Conservation (phyloP, 2,888 invertebrate species). For the Crocallis elinguaria region DNA sequence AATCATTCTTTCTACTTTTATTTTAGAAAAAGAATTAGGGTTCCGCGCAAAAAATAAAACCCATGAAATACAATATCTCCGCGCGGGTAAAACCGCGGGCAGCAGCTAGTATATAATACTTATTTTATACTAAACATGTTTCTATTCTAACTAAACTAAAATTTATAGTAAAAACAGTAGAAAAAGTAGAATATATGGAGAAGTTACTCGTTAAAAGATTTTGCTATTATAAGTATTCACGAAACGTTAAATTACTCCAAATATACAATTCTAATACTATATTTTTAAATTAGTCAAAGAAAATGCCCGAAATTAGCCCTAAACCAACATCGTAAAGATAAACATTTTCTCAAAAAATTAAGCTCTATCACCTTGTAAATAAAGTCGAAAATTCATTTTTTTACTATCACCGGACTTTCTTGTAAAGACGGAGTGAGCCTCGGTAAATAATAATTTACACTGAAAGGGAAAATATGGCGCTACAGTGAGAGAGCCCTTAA, state of each 20-base stretch:
- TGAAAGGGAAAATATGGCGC: constrained; percentile 33
- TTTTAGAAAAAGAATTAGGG: too few species aligned
- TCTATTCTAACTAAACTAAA: too few species aligned
- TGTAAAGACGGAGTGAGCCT: constrained; percentile 37
- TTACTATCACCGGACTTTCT: constrained; percentile 4
- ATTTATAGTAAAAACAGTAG: too few species aligned
- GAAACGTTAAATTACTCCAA: constrained; percentile 11
- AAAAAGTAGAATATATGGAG: constrained; percentile 2
- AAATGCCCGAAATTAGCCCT: constrained; percentile 18
- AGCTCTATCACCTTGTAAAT: background rate
- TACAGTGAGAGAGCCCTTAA: constrained; percentile 18
- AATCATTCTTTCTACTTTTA: too few species aligned
- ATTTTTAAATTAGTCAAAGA: constrained; percentile 26
- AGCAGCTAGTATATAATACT: too few species aligned
- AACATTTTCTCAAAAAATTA: constrained; percentile 2
- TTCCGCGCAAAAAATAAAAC: too few species aligned
- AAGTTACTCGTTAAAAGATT: constrained; percentile 8
- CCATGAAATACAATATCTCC: too few species aligned
- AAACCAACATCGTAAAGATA: constrained; percentile 13
- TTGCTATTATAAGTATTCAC: constrained; percentile 4
- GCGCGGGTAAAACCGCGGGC: too few species aligned
- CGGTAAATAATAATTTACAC: constrained; percentile 43
- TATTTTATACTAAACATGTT: too few species aligned
- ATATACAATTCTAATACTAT: constrained; percentile 18
- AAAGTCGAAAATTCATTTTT: constrained; percentile 4